Evolutionary conservation across 92 coral and sea anemone species (phyloP), one percentile per base, ranked within the genome.

Genomic region (Heliopora coerulea): DNA sequence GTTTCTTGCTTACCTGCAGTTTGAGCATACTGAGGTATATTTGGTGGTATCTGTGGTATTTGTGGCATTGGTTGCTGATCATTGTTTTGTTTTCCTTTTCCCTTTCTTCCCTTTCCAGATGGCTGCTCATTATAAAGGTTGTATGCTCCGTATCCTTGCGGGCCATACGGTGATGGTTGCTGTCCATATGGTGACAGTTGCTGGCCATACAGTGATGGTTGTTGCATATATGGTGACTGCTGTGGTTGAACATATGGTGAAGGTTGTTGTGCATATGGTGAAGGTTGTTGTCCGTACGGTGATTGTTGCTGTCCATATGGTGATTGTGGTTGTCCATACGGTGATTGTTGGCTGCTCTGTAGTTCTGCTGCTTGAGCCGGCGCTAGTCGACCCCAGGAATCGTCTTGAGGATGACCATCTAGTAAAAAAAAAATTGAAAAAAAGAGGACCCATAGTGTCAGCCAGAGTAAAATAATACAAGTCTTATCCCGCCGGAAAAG

Each of bases 361-460:
- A 13, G 44, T 34, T 70, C 77, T 15, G 77, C 77, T 0, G 77
- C 77, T 13, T 70, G 77, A 10, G 77, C 77, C 34, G 77, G 77
- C 10, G 35, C 29, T 54, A 70, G 63, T 10, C 33, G 52, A 13
- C 77, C 77, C 77, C 77, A 70, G 1, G 14, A 17, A 13, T 70
- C 77, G 21, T 70, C 63, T 25, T 52, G 32, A 6, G 77, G 77
- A n/a, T 70, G 62, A 9, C 77, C 77, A 34, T 70, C 77, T 70
- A 25, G 23, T 8, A 29, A 70, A 8, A 18, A 33, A 6, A 46
- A 46, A 15, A 35, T 19, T 14, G 5, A n/a, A n/a, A n/a, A n/a
- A n/a, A n/a, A n/a, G n/a, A n/a, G n/a, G n/a, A n/a, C n/a, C n/a
- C n/a, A n/a, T n/a, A n/a, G n/a, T n/a, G n/a, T n/a, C n/a, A n/a